Evolutionary conservation across 2,888 invertebrate species (phyloP).

Genomic region (Hybos culiciformis): DNA sequence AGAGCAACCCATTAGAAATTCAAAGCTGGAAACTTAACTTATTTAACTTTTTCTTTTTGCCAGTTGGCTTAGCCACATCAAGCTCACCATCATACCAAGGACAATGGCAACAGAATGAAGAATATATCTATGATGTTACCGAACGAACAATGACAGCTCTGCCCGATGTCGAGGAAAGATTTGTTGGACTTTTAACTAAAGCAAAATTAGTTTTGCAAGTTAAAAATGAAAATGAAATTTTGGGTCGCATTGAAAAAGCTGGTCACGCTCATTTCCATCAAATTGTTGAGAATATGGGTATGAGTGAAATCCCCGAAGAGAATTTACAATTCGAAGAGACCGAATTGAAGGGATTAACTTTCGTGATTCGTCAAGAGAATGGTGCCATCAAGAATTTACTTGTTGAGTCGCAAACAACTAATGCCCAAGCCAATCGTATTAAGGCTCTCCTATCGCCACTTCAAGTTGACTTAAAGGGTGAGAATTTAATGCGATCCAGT

Average conservation of each 20-base stretch:
- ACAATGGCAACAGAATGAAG: constrained; percentile 28
- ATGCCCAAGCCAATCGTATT: constrained; percentile 53
- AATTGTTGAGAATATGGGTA: constrained; percentile 38
- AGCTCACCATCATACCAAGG: constrained; percentile 40
- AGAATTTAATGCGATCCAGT: constrained; percentile 39
- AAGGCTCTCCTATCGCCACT: constrained; percentile 55
- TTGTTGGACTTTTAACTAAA: constrained; percentile 40
- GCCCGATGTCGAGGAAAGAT: constrained; percentile 41
- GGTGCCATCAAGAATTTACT: constrained; percentile 46
- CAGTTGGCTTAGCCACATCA: constrained; percentile 27
- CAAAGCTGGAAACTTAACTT: neutral
- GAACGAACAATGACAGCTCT: constrained; percentile 46
- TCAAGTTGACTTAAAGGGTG: constrained; percentile 49
- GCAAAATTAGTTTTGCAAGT: constrained; percentile 43
- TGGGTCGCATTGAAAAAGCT: constrained; percentile 38
- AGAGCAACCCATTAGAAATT: neutral
- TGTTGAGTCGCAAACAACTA: constrained; percentile 40
- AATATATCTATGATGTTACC: constrained; percentile 45
- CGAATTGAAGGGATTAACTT: constrained; percentile 36
- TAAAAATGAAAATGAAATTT: constrained; percentile 36
- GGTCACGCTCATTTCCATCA: constrained; percentile 43
- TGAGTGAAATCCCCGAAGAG: constrained; percentile 34
- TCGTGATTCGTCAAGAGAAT: constrained; percentile 46
- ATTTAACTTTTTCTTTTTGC: neutral
- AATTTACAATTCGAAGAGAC: constrained; percentile 37